phyloP scores from a whole-genome alignment of 2,113 vertebrate genomes.

The Salvelinus alpinus region DNA sequence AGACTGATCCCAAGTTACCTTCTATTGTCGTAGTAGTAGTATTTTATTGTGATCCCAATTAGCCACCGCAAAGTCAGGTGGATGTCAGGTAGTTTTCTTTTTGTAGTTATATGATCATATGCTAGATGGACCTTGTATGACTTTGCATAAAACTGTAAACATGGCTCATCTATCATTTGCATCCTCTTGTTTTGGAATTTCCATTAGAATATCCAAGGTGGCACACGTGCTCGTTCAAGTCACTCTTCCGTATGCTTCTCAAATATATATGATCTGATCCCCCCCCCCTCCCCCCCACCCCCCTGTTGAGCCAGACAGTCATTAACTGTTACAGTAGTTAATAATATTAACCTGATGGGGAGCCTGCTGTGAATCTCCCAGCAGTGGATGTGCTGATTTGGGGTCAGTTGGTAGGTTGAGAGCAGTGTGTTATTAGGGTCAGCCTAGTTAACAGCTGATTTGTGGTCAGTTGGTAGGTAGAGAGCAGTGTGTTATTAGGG shows the following conservation, averaged over 20 bases:
- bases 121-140: neutral
- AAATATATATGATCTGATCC: no score
- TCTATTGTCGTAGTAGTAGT: neutral
- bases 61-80: neutral
- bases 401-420: no score
- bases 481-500: no score
- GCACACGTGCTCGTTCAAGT: no score
- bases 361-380: neutral
- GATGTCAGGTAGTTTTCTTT: neutral
- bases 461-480: no score
- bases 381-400: neutral
- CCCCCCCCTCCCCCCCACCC: no score
- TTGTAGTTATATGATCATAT: neutral
- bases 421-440: no score
- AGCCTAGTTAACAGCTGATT: no score
- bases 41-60: neutral
- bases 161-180: neutral
- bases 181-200: neutral
- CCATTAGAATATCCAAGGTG: no score
- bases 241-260: no score
- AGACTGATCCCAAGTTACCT: neutral
- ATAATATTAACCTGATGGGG: neutral
- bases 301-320: no score
- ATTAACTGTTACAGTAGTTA: neutral
- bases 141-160: neutral